phyloP scores from a whole-genome alignment of 2,113 vertebrate species.

The Alectura lathami region DNA sequence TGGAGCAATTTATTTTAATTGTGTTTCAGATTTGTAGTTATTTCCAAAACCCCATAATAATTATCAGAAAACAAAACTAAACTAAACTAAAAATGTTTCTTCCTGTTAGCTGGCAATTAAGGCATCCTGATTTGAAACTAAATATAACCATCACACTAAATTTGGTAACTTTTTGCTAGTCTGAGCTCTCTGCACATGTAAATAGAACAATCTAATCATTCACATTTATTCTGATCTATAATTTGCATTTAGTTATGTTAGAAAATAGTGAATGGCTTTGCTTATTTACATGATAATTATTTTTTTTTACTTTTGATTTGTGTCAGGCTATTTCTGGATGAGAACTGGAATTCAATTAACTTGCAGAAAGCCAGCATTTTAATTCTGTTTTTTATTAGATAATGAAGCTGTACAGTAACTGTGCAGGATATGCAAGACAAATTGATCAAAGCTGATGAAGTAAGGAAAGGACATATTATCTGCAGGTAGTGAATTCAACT shows the following conservation, averaged over 20 bases:
- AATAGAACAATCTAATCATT: conserved; percentile 36
- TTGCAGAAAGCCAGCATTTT: conserved; percentile 23
- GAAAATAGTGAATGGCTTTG: conserved; percentile 43
- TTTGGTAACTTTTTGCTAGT: conserved; percentile 51
- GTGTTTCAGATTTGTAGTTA: conserved; percentile 31
- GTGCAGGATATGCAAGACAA: background rate
- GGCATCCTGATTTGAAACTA: conserved; percentile 56
- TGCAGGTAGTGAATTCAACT: background rate
- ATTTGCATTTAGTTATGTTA: conserved; percentile 60
- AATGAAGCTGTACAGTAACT: background rate
- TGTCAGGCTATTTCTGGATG: conserved; percentile 37
- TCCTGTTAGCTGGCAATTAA: conserved; percentile 53
- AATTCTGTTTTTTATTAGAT: conserved; percentile 19
- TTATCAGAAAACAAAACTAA: conserved; percentile 37
- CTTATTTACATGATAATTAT: conserved; percentile 56
- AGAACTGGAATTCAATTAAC: conserved; percentile 46
- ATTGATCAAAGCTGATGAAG: conserved; percentile 11
- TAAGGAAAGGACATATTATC: background rate
- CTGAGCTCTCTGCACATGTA: conserved; percentile 14
- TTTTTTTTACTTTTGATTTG: conserved; percentile 43
- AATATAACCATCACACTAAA: conserved; percentile 47
- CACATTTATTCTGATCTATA: conserved; percentile 41
- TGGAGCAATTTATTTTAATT: conserved; percentile 40
- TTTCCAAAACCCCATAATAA: conserved; percentile 24
- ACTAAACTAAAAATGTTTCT: conserved; percentile 39